phyloP scores from a whole-genome alignment of 2,888 invertebrate genomes.

The Apamea monoglypha region DNA sequence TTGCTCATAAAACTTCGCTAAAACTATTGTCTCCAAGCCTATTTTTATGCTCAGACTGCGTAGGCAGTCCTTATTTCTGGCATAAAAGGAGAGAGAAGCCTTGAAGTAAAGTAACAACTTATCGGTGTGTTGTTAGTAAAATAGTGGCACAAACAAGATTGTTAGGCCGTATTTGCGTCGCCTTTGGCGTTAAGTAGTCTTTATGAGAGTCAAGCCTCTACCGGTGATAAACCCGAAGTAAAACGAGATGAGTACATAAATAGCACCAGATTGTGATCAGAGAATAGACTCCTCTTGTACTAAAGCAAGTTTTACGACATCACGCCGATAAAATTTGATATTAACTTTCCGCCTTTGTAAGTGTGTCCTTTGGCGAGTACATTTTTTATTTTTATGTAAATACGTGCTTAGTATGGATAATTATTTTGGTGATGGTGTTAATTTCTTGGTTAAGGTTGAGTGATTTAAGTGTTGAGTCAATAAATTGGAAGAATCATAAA shows the following conservation, averaged over 20 bases:
- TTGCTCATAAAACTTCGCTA: constrained; percentile 45
- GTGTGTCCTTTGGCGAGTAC: constrained; percentile 41
- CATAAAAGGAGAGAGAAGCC: constrained; percentile 58
- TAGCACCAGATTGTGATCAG: constrained; percentile 66
- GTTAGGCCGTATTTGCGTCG: constrained; percentile 73
- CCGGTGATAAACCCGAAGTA: constrained; percentile 66
- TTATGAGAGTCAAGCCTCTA: constrained; percentile 65
- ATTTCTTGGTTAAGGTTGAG: constrained; percentile 33
- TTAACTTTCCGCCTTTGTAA: constrained; percentile 57
- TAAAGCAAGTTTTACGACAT: constrained; percentile 57
- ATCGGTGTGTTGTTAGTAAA: constrained; percentile 73
- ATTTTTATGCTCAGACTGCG: constrained; percentile 23
- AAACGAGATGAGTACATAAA: constrained; percentile 68
- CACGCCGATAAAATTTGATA: constrained; percentile 63
- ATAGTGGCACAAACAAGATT: constrained; percentile 79
- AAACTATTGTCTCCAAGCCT: constrained; percentile 43
- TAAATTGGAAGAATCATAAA: constrained; percentile 18
- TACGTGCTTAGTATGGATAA: constrained; percentile 52
- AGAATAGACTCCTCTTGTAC: constrained; percentile 66
- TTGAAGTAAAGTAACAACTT: constrained; percentile 49
- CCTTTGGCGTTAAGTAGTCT: constrained; percentile 72
- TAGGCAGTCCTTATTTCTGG: constrained; percentile 36
- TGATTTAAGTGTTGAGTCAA: constrained; percentile 43
- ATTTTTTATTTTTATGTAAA: constrained; percentile 55
- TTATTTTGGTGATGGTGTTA: constrained; percentile 48